Base-by-base conservation (phyloP, 2,113 vertebrate genomes). In the Lepisosteus osseus region DNA sequence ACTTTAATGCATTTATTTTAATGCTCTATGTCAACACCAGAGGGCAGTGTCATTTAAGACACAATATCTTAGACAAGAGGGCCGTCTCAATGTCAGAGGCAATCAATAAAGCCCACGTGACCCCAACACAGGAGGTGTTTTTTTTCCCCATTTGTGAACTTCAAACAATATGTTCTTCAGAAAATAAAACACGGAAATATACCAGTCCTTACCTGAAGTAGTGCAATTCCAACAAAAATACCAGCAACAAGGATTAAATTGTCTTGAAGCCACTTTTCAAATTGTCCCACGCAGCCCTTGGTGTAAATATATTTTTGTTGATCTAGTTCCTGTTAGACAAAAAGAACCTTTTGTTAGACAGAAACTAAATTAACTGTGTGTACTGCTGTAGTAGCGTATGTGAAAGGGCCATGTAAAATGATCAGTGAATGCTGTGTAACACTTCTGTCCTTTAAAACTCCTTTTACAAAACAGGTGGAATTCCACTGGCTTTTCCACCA, bases 191-290 rank as follows among this genome's bases (percentile, higher is more conserved):
- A 43, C 8, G 6, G 47, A 68, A 41, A 54, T 2, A 13, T 67
- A 40, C 29, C 3, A 56, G 0, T n/a, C 17, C 17, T 83, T 82
- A 96, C 95, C 92, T 97, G 95, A 77, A 97, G 88, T 80, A 97
- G 92, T 80, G 95, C 95, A 59, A 96, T 82, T 57, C 92, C 95
- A 66, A 97, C 90, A 71, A 96, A 95, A 75, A 94, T 74, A 0
- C 94, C 93, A 2, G 95, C 94, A 59, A 97, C 94, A 5, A 95
- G 72, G 2, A 95, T 92, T 76, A 96, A 80, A 87, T 97, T 95
- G 84, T 95, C 94, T 81, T 96, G 95, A 59, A 96, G 91, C 95
- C 94, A 96, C 80, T 94, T 96, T 77, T 97, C 95, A 87, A 96
- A 97, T 87, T 96, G 95, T 11, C 92, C 93, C 85, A 95, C 95